Evolutionary conservation across 2,888 invertebrate species (phyloP).

Genomic region (Proisotoma minuta): DNA sequence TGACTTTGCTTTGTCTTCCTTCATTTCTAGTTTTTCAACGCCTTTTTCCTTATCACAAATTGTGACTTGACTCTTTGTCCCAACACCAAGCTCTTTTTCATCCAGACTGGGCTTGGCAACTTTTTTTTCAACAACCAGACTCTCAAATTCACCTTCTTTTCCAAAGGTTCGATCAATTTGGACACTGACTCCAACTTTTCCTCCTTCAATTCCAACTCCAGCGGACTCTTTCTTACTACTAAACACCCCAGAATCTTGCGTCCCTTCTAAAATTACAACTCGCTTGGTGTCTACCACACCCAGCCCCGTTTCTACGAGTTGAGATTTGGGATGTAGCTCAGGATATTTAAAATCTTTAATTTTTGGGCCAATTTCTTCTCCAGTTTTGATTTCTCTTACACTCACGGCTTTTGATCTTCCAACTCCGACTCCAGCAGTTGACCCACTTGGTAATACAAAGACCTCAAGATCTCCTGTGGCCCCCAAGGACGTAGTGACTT

Average conservation of each 20-base stretch:
- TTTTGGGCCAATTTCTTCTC: background rate
- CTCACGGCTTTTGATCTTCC: background rate
- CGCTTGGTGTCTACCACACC: background rate
- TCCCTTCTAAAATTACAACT: background rate
- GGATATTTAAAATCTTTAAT: background rate
- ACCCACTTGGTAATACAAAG: conserved; percentile 3
- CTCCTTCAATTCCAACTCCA: background rate
- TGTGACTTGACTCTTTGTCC: background rate
- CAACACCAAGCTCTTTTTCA: background rate
- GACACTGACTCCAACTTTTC: background rate
- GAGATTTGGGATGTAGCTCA: background rate
- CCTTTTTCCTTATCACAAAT: background rate
- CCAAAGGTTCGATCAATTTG: background rate
- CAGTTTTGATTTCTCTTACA: conserved; percentile 3
- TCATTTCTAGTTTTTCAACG: background rate
- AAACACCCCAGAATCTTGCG: background rate
- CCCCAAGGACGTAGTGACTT: background rate
- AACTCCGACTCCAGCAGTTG: background rate
- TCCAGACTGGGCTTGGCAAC: background rate
- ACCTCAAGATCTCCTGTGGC: background rate
- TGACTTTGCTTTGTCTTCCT: background rate
- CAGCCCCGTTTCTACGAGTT: background rate
- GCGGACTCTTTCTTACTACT: background rate
- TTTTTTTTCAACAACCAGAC: background rate
- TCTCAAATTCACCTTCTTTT: background rate